Base-by-base conservation (phyloP, 1,140 invertebrate genomes). In the Drosophila sechellia region DNA sequence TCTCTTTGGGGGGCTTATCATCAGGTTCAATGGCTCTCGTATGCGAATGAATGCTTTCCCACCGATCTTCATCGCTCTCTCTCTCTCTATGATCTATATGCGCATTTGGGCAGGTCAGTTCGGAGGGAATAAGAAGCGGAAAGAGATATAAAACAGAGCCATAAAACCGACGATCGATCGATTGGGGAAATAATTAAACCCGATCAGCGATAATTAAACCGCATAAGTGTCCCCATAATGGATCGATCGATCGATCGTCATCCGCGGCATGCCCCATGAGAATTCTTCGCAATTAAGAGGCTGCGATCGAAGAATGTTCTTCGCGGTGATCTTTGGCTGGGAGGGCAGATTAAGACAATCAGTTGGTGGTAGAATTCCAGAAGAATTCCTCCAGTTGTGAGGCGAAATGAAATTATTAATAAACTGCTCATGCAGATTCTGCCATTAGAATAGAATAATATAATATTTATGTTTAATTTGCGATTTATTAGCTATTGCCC, bases 101-200 rank as follows among this genome's bases (percentile, higher is more conserved):
- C 15, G n/a, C 15, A 55, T 63, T 73, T 73, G 12, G 69, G 69
- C 57, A 73, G 69, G 69, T 74, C 69, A 72, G 69, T 60, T 61
- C 45, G 25, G 64, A 68, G 60, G 46, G 20, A 68, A 27, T 22
- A 25, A 68, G 37, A 35, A 20, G 27, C 35, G 58, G 25, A 50
- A 35, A 42, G 27, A 43, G 2, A n/a, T 39, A 35, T 10, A 35
- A 35, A 55, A 15, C 11, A 61, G 46, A 34, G 11, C 37, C 13
- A 43, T 34, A 4, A 13, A 50, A 43, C 8, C 31, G 8, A 31
- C 31, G 31, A 12, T 56, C 49, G n/a, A 17, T 55, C 34, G 34
- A 57, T 27, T 15, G 20, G 37, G 43, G 34, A 63, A 50, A 37
- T 65, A 65, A 68, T 65, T 52, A 68, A 37, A 37, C 15, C 22